Percentiles rank a stretch among this genome's conserved stretches.
These are phyloP conservation scores for Anoplius nigerrimus DNA, from an alignment of 2,888 invertebrate species.

Conservation along the genomic window DNA sequence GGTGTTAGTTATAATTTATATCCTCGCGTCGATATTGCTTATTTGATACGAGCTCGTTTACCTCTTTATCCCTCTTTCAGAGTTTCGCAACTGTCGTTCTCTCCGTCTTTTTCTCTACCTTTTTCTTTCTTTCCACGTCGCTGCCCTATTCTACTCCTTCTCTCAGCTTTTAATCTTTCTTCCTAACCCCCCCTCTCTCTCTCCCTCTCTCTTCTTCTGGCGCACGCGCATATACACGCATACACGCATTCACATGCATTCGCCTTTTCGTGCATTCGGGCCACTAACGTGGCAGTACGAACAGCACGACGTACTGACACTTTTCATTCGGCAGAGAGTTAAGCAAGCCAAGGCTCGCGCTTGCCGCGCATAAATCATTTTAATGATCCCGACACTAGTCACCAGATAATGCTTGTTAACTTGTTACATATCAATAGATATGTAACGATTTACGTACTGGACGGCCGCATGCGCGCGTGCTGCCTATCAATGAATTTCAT, in stretches of 20 bases:
- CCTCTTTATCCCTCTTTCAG: background rate
- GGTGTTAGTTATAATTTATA: slow-evolving; percentile 29
- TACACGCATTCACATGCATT: background rate
- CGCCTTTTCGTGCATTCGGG: too few species aligned
- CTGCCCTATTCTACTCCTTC: background rate
- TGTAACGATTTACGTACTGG: slow-evolving; percentile 15
- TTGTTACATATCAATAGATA: slow-evolving; percentile 22
- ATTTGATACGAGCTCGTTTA: slow-evolving; percentile 22
- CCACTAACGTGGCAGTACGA: too few species aligned
- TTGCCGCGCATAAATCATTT: slow-evolving; percentile 11
- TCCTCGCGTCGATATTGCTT: slow-evolving; percentile 30
- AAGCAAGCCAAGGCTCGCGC: background rate
- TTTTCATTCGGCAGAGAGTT: slow-evolving; percentile 4
- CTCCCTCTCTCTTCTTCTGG: too few species aligned
- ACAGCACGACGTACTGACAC: background rate
- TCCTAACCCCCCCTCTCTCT: too few species aligned
- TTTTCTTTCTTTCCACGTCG: too few species aligned
- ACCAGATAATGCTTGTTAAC: slow-evolving; percentile 29
- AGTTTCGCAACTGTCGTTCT: background rate
- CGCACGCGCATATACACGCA: background rate
- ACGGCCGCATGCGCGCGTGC: slow-evolving; percentile 7
- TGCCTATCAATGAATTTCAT: slow-evolving; percentile 15
- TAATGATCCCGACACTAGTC: slow-evolving; percentile 5
- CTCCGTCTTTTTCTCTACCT: too few species aligned
- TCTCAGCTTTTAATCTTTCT: too few species aligned